phyloP scores from a whole-genome alignment of 1,140 invertebrate genomes.

The Hyles vespertilio region DNA sequence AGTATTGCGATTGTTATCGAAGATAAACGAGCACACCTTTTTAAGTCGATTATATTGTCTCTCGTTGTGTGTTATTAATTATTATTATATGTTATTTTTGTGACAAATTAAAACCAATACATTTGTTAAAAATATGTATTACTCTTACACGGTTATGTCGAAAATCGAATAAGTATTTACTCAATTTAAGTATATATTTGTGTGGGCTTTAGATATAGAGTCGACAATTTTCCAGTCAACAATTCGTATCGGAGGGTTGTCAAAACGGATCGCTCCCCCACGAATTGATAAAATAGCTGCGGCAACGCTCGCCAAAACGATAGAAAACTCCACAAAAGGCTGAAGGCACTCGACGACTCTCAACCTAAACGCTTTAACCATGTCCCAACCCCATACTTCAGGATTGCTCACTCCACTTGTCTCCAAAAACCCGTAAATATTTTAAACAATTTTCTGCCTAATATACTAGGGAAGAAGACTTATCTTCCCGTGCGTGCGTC shows the following conservation, averaged over 20 bases:
- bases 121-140: no score
- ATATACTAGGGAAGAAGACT: slow-evolving; percentile 39
- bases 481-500: slow-evolving; percentile 36
- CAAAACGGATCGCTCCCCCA: slow-evolving; percentile 53
- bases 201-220: slow-evolving; percentile 7
- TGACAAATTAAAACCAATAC: no score
- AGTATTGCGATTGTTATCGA: no score
- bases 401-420: slow-evolving; percentile 73
- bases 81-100: no score
- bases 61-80: no score
- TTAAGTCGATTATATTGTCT: no score
- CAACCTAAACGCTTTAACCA: slow-evolving; percentile 73
- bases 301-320: slow-evolving; percentile 58
- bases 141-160: no score
- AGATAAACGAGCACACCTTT: no score
- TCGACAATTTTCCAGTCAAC: slow-evolving; percentile 37
- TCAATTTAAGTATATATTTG: no score
- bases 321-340: slow-evolving; percentile 70
- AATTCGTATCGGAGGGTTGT: slow-evolving; percentile 36
- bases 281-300: slow-evolving; percentile 72
- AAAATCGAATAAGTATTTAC: no score
- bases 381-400: slow-evolving; percentile 69
- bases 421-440: slow-evolving; percentile 68
- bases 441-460: slow-evolving; percentile 56
- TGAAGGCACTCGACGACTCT: slow-evolving; percentile 57